phyloP scores from a whole-genome alignment of 64 coral and sea anemone genomes.

The Porites lutea region DNA sequence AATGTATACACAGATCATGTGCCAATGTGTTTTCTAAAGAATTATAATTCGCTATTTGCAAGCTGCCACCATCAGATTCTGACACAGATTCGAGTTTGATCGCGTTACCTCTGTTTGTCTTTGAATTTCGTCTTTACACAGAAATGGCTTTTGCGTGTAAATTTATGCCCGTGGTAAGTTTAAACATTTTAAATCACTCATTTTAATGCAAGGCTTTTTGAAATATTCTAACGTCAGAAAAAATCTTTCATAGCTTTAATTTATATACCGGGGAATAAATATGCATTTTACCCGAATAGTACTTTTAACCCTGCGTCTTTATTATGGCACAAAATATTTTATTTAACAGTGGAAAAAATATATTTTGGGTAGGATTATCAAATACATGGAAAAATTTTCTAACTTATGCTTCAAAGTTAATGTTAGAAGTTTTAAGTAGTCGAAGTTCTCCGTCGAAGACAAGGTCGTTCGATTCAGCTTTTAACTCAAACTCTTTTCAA shows the following conservation, averaged over 20 bases:
- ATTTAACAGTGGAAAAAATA: not conserved
- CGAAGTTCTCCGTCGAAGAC: not conserved
- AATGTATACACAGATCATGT: constrained; percentile 8
- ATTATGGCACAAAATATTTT: not conserved
- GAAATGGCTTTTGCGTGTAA: constrained; percentile 34
- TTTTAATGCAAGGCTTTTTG: not conserved
- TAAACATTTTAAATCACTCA: not conserved
- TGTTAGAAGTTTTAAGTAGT: constrained; percentile 23
- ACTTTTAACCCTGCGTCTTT: not conserved
- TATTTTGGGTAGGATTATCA: not conserved
- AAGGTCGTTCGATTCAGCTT: no score
- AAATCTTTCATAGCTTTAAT: not conserved
- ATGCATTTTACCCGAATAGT: no score
- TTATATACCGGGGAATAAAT: not conserved
- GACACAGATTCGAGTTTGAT: not conserved
- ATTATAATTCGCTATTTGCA: constrained; percentile 17
- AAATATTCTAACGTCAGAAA: not conserved
- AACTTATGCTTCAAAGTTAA: constrained; percentile 8
- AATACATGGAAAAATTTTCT: not conserved
- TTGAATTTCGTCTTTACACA: not conserved
- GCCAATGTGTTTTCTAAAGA: constrained; percentile 12
- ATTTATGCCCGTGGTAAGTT: constrained; percentile 44
- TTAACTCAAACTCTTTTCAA: no score
- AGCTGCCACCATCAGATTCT: not conserved
- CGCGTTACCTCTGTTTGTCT: not conserved